These are phyloP conservation scores for Barypeithes pellucidus DNA, from an alignment of 2,888 invertebrate species.

Conservation along the genomic window DNA sequence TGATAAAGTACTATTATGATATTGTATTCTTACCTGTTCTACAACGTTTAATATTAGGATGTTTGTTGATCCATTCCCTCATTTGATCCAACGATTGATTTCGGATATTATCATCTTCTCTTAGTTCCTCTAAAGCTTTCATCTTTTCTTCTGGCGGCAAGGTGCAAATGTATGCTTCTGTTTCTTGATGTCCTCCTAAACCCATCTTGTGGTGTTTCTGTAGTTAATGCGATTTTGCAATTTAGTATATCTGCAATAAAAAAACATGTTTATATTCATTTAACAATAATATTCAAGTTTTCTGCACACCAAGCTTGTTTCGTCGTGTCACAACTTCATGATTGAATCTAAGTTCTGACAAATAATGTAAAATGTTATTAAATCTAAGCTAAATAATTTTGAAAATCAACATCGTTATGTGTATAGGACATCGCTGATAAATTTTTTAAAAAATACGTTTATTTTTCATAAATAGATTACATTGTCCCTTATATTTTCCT, in stretches of 20 bases:
- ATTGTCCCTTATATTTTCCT: no score
- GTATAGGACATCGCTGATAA: no score
- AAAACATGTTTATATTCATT: neutral
- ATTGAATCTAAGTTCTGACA: no score
- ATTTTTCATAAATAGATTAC: no score
- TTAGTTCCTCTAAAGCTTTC: constrained; percentile 81
- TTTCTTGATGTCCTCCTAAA: constrained; percentile 67
- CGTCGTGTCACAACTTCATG: no score
- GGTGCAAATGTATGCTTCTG: constrained; percentile 65
- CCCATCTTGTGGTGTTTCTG: constrained; percentile 64
- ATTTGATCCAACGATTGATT: constrained; percentile 85
- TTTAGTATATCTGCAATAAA: constrained; percentile 24
- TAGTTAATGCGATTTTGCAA: constrained; percentile 3
- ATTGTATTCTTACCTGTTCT: constrained; percentile 81
- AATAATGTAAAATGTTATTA: no score
- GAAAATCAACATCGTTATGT: no score
- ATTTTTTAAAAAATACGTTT: no score
- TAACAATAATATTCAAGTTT: neutral
- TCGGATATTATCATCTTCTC: constrained; percentile 85
- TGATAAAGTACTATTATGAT: no score
- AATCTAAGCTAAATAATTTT: no score
- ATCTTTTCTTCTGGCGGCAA: constrained; percentile 75
- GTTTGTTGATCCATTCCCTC: constrained; percentile 87
- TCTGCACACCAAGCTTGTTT: no score
- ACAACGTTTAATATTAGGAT: constrained; percentile 86